Conservation (phyloP, 2,113 vertebrate genomes). For the Pseudopodoces humilis region DNA sequence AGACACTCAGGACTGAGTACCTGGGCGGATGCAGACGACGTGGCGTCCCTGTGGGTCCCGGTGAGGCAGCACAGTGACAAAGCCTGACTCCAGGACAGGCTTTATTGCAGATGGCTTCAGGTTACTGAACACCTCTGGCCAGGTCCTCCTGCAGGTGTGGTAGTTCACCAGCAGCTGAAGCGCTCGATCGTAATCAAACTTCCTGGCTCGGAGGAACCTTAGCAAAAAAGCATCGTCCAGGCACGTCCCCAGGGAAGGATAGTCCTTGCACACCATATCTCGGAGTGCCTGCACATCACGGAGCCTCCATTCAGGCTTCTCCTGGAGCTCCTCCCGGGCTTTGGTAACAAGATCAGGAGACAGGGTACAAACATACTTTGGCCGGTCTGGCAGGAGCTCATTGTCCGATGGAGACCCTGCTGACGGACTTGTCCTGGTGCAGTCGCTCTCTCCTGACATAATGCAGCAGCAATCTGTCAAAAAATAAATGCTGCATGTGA, state of each 20-base stretch:
- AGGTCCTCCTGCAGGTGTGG: constrained; percentile 87
- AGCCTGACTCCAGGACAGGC: constrained; percentile 89
- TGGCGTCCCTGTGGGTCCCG: constrained; percentile 89
- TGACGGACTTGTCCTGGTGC: constrained; percentile 78
- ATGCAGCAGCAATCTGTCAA: constrained; percentile 62
- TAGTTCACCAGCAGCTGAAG: constrained; percentile 96
- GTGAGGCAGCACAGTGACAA: constrained; percentile 91
- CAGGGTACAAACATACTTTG: constrained; percentile 87
- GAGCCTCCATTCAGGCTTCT: constrained; percentile 96
- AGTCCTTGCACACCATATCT: constrained; percentile 96
- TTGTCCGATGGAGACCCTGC: constrained; percentile 70
- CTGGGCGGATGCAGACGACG: constrained; percentile 91
- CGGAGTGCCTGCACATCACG: constrained; percentile 93
- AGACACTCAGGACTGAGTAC: constrained; percentile 59
- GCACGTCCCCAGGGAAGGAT: constrained; percentile 86
- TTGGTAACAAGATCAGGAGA: constrained; percentile 90
- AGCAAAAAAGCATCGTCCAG: constrained; percentile 92
- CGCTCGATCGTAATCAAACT: constrained; percentile 95
- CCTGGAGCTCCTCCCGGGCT: constrained; percentile 94
- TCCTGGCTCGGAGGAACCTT: constrained; percentile 94
- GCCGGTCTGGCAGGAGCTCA: constrained; percentile 73
- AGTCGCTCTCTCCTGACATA: constrained; percentile 91
- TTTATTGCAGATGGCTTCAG: constrained; percentile 89
- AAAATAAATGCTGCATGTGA: neutral
- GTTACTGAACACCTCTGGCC: constrained; percentile 94